phyloP scores from a whole-genome alignment of 2,797 vertebrate genomes.

The Anomalospiza imberbis region DNA sequence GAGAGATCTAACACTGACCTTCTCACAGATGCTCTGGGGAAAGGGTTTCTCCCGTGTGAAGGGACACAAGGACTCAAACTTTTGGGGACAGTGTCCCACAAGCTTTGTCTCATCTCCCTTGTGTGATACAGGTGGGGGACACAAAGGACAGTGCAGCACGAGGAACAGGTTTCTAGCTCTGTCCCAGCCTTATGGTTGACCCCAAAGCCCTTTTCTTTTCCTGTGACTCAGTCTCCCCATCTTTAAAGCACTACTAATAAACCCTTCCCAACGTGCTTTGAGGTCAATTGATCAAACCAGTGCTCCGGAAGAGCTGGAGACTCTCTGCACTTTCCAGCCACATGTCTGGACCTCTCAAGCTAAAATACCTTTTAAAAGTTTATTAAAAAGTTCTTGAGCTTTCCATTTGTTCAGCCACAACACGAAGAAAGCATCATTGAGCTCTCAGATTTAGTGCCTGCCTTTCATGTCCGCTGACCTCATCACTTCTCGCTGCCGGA shows the following conservation, averaged over 20 bases:
- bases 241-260: not conserved
- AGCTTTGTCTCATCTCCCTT: not conserved
- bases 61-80: not conserved
- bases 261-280: not conserved
- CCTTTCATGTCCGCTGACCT: constrained; percentile 13
- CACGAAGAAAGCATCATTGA: not conserved
- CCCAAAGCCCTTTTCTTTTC: not conserved
- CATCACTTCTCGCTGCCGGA: not conserved
- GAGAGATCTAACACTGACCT: not conserved
- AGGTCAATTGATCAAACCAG: not conserved
- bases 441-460: not conserved
- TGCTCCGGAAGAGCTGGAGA: not conserved
- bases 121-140: not conserved
- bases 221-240: not conserved
- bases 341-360: not conserved
- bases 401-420: not conserved
- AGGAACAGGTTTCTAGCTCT: not conserved
- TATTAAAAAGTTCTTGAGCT: not conserved
- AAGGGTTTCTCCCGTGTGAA: not conserved
- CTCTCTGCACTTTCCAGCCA: not conserved
- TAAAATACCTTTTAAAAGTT: not conserved
- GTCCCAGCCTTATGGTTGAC: not conserved
- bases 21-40: not conserved
- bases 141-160: fast-evolving
- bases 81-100: not conserved